A percentile compares a stretch with the other conserved stretches of the same genome.
phyloP scores from a whole-genome alignment of 1,140 invertebrate genomes.

The Teleogryllus occipitalis region DNA sequence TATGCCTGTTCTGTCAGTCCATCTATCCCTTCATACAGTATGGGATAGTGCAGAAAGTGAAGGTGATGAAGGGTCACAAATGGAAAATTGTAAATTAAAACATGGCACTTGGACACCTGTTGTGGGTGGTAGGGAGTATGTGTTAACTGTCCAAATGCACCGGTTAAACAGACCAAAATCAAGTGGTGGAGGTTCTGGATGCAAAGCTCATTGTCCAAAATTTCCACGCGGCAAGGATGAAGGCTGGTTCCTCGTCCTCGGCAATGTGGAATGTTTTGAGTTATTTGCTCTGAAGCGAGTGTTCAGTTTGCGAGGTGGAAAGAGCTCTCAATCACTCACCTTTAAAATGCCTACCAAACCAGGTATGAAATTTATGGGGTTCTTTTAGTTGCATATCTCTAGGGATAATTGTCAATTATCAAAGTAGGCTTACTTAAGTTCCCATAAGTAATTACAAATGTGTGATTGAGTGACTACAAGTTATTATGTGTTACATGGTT shows the following conservation, averaged over 20 bases:
- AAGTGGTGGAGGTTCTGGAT: slow-evolving; percentile 31
- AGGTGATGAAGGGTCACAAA: slow-evolving; percentile 31
- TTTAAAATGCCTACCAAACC: slow-evolving; percentile 52
- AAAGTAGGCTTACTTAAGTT: too few species aligned
- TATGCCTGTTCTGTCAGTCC: slow-evolving; percentile 51
- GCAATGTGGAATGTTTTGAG: slow-evolving; percentile 58
- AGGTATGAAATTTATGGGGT: slow-evolving; percentile 36
- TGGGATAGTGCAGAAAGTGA: slow-evolving; percentile 44
- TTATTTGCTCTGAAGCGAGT: slow-evolving; percentile 82
- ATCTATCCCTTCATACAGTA: slow-evolving; percentile 44
- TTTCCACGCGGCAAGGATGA: slow-evolving; percentile 93
- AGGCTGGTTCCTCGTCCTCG: slow-evolving; percentile 88
- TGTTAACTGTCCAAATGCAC: slow-evolving; percentile 48
- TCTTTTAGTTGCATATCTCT: too few species aligned
- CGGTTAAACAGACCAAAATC: slow-evolving; percentile 36
- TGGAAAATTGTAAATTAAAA: background rate
- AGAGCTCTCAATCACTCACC: slow-evolving; percentile 44
- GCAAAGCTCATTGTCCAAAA: slow-evolving; percentile 62
- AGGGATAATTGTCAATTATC: too few species aligned
- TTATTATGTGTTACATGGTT: too few species aligned
- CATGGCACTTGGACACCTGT: slow-evolving; percentile 46
- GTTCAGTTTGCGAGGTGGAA: slow-evolving; percentile 38
- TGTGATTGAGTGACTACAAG: too few species aligned
- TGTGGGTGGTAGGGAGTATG: slow-evolving; percentile 62
- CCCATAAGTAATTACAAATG: too few species aligned